phyloP scores from a whole-genome alignment of 35 echinoderm and acorn worm species.

The Ptychodera flava region DNA sequence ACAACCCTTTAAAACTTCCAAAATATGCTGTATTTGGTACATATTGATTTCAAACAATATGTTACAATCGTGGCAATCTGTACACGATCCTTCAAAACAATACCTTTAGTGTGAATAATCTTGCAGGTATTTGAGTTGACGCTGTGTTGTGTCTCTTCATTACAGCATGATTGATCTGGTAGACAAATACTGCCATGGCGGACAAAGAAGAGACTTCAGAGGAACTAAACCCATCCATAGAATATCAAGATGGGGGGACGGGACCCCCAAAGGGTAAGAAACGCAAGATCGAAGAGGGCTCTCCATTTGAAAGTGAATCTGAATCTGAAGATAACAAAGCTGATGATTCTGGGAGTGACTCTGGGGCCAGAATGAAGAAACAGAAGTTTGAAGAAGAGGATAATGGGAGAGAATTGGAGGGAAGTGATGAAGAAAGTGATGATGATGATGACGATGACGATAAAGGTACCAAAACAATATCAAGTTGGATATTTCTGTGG shows the following conservation, averaged over 20 bases:
- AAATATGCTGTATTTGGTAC: too few species aligned
- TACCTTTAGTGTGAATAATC: too few species aligned
- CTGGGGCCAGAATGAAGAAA: neutral
- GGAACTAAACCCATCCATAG: neutral
- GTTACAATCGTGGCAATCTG: too few species aligned
- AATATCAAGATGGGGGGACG: neutral
- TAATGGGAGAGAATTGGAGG: neutral
- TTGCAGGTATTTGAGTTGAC: too few species aligned
- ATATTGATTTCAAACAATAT: too few species aligned
- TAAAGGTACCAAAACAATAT: too few species aligned
- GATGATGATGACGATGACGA: neutral
- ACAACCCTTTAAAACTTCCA: too few species aligned
- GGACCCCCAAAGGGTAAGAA: neutral
- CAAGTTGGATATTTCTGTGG: too few species aligned
- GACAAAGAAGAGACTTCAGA: neutral
- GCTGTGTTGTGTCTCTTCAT: too few species aligned
- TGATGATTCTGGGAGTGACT: neutral
- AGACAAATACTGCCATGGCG: neutral
- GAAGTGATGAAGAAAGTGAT: neutral
- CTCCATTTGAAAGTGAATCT: neutral
- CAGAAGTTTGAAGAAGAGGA: neutral
- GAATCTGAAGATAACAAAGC: neutral
- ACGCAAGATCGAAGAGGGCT: neutral
- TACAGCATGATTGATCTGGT: too few species aligned
- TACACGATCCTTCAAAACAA: too few species aligned